Conservation (phyloP, 2,888 invertebrate genomes). For the Dynastes hyllus region DNA sequence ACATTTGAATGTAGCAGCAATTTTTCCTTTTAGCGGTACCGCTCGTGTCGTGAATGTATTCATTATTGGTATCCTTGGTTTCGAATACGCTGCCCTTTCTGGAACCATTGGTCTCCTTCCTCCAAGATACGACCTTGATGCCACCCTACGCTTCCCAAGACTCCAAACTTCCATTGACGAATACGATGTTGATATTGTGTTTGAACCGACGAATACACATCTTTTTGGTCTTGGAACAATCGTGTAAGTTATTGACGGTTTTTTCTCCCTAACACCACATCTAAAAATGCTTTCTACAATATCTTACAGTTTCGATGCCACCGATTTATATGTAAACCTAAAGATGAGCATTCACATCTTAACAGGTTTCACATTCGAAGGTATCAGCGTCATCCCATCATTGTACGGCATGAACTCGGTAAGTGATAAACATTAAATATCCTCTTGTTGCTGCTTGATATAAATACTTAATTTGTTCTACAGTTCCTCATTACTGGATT, state of each 20-base stretch:
- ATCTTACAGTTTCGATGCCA: constrained; percentile 28
- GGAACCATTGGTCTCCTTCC: constrained; percentile 42
- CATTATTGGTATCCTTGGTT: constrained; percentile 12
- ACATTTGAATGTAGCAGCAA: background rate
- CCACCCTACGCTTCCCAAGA: constrained; percentile 17
- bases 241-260: constrained; percentile 14
- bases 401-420: constrained; percentile 28
- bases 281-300: background rate
- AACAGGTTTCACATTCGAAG: constrained; percentile 17
- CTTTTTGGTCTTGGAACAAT: constrained; percentile 18
- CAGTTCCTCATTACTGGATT: constrained; percentile 44
- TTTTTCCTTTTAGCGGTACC: background rate
- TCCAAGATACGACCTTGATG: constrained; percentile 41
- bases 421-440: constrained; percentile 9
- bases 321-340: constrained; percentile 5
- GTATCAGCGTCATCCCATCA: background rate
- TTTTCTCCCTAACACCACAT: background rate
- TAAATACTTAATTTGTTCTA: constrained; percentile 1
- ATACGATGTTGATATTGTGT: constrained; percentile 15
- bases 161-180: background rate
- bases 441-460: background rate
- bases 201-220: background rate
- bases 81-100: background rate
- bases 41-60: background rate
- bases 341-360: constrained; percentile 27